Evolutionary conservation across 2,797 vertebrate species (phyloP), one percentile per base, ranked within the genome.

Genomic region (Momotus momota): DNA sequence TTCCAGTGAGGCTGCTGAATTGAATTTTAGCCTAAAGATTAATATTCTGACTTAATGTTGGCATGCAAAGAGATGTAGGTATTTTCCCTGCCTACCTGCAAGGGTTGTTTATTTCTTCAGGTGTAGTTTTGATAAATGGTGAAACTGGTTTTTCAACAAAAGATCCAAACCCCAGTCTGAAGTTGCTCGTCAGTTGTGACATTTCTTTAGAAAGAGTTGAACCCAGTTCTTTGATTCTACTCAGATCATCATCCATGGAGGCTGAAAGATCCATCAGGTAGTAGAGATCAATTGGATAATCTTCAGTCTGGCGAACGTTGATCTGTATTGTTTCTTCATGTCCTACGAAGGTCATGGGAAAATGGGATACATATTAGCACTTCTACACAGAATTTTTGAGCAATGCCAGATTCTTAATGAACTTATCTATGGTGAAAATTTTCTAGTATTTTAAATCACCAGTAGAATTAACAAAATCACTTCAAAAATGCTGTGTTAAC

Each of bases 201-300:
- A 99, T 99, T 97, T 99, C 99, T 97, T 98, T 98, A 54, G 99
- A 99, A 72, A 99, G 98, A 46, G 98, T 97, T 46, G 99, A 99
- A 21, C 99, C 99, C 96, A 99, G 90, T 91, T 98, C 98, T 97
- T 99, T 99, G 96, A 99, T 99, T 93, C 94, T 99, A 31, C 98
- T 73, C 94, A 99, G 98, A 94, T 99, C 99, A 9, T 99, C 99
- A 3, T 97, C 69, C 99, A 99, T 99, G 81, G 99, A 99, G 38
- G 98, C 99, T 0, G 99, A 99, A 95, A 99, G 98, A 97, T 99
- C 99, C 99, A 99, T 99, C 96, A 99, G 98, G 97, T 99, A 99
- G 97, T 99, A 99, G 74, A 99, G 97, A 90, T 99, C 99, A 84
- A 99, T 99, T 1, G 99, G 99, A 93, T 99, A 99, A 97, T 99